Conservation (phyloP, 2,888 invertebrate genomes). For the Folsomia candida region DNA sequence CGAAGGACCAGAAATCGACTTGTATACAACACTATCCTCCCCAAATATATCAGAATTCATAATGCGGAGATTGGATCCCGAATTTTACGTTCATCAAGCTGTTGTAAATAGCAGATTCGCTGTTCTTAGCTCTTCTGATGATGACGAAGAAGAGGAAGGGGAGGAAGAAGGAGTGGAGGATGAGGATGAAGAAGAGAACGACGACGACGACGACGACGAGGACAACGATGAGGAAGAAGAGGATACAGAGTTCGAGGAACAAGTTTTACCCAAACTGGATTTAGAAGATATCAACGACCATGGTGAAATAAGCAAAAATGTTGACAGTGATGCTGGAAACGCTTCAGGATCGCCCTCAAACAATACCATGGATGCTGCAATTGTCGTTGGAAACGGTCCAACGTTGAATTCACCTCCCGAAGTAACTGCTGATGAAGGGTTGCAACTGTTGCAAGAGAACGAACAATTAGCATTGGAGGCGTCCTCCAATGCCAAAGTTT, state of each 20-base stretch:
- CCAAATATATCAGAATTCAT: slow-evolving; percentile 18
- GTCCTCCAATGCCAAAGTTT: no score
- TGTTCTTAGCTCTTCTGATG: not conserved
- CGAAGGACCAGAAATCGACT: slow-evolving; percentile 40
- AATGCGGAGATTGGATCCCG: slow-evolving; percentile 18
- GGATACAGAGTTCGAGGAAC: no score
- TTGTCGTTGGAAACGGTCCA: not conserved
- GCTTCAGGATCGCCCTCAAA: no score
- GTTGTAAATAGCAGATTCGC: not conserved
- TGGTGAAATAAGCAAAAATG: no score
- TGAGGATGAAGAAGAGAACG: not conserved
- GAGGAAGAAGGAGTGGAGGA: not conserved
- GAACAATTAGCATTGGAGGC: no score
- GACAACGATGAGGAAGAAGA: not conserved
- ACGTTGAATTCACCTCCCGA: no score
- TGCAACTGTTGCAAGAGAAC: no score
- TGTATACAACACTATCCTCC: slow-evolving; percentile 20
- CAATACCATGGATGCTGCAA: no score
- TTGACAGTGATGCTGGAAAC: no score
- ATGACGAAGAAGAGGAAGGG: not conserved
- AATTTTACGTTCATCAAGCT: slow-evolving; percentile 26
- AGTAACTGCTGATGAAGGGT: no score
- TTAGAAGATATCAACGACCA: no score
- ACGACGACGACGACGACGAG: not conserved
- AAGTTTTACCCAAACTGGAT: no score